Base-by-base conservation (phyloP, 2,113 vertebrate genomes). In the Dascyllus trimaculatus region DNA sequence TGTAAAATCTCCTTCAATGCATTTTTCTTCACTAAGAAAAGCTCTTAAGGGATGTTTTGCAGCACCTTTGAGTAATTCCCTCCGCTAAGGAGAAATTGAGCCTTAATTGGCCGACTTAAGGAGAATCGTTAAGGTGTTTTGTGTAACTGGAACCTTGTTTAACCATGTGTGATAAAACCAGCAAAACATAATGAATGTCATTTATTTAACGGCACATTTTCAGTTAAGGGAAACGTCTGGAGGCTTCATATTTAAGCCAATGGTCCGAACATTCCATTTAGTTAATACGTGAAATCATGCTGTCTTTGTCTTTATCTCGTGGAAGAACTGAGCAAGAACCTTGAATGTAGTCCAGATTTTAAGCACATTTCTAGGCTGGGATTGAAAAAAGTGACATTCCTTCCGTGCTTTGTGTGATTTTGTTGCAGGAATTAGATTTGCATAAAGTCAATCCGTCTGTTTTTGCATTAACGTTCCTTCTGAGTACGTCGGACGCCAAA, bases 221-320 rank as follows among this genome's bases (percentile, higher is more conserved):
- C 51, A 67, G 54, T 29, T 26, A 69, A 75, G 54, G 65, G 10
- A 53, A 72, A 79, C 52, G 18, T 24, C 53, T 63, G 56, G 56
- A 25, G 40, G 29, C 51, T 1, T 64, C 56, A 81, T 84, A 51
- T 71, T 80, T 67, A 74, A 82, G 59, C 76, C 75, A 91, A 63
- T 81, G 63, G 73, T 72, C 78, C 40, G 15, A 76, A 35, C 83
- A 77, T 76, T 52, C 64, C 70, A 79, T 88, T 77, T 51, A 76
- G n/a, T 68, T 81, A 76, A 88, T 38, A 78, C 79, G 63, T 64
- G 72, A 89, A 71, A 73, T 83, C 76, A 71, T 43, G 43, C 52
- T 69, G 71, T 75, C 82, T 78, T 56, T 69, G 71, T 75, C 82
- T 78, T 85, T 35, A 40, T 60, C 66, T 82, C 59, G 67, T 40